A percentile compares a stretch with the other conserved stretches of the same genome.
These are phyloP conservation scores for Oreochromis grahami DNA, from an alignment of 2,797 vertebrate genomes.

Conservation along the genomic window DNA sequence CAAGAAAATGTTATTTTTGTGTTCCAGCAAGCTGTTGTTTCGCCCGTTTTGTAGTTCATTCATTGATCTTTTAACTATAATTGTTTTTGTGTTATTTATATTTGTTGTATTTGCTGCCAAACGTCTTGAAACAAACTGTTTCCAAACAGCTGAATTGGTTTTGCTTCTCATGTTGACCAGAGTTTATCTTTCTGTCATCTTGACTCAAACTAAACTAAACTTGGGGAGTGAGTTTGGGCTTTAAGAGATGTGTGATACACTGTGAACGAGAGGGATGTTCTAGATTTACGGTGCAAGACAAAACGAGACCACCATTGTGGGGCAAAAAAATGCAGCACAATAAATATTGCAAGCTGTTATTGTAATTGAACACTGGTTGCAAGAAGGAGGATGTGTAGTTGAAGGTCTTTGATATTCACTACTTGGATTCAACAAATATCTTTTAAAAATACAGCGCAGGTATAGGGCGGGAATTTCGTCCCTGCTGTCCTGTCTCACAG, in stretches of 20 bases:
- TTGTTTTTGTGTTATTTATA: neutral
- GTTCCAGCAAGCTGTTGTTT: neutral
- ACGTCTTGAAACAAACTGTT: neutral
- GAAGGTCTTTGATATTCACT: neutral
- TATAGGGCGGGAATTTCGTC: neutral
- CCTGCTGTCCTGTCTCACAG: neutral
- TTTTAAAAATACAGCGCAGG: neutral
- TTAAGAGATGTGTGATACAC: neutral
- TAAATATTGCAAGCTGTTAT: neutral
- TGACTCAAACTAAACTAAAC: neutral
- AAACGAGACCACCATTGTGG: neutral
- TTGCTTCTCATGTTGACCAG: neutral
- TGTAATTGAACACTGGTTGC: neutral
- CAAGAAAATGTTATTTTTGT: neutral
- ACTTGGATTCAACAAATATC: neutral
- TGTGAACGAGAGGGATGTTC: neutral
- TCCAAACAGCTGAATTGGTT: neutral
- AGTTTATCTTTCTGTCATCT: neutral
- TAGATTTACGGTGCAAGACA: neutral
- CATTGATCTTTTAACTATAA: neutral
- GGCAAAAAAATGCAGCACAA: neutral
- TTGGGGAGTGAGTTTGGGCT: neutral
- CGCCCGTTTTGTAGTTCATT: neutral
- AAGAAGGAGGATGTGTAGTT: neutral
- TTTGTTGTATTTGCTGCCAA: neutral